A percentile compares a stretch with the other conserved stretches of the same genome.
These are phyloP conservation scores for Oryzias woworae DNA, from an alignment of 2,113 vertebrate species.

Conservation along the genomic window DNA sequence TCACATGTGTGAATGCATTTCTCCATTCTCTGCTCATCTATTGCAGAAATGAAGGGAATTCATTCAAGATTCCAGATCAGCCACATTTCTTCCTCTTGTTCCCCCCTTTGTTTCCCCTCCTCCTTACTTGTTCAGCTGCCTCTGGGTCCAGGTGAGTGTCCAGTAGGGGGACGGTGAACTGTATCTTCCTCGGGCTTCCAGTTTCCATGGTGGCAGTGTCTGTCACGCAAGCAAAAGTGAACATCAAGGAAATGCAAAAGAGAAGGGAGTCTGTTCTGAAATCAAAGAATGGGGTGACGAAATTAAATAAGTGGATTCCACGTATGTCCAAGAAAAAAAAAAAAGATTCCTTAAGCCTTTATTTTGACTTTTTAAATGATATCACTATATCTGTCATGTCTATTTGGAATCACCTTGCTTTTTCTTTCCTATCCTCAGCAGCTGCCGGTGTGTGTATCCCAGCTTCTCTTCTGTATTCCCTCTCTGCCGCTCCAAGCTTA, in stretches of 20 bases:
- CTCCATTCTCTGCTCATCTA: no score
- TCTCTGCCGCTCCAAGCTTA: conserved; percentile 42
- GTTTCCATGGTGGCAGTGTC: conserved; percentile 80
- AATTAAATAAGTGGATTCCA: conserved; percentile 26
- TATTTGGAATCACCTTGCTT: conserved; percentile 25
- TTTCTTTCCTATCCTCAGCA: conserved; percentile 31
- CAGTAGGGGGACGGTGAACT: conserved; percentile 89
- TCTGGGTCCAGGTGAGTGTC: conserved; percentile 92
- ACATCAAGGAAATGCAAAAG: conserved; percentile 14
- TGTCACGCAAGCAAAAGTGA: conserved; percentile 34
- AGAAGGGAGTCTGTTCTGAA: conserved; percentile 35
- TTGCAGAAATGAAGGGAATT: not conserved
- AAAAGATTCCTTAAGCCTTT: conserved; percentile 5
- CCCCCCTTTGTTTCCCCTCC: not conserved
- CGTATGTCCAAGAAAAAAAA: conserved; percentile 7
- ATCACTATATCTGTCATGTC: conserved; percentile 14
- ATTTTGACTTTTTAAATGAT: conserved; percentile 12
- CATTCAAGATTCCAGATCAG: not conserved
- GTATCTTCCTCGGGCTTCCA: conserved; percentile 88
- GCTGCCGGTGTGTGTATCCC: conserved; percentile 45
- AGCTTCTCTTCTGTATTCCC: conserved; percentile 41
- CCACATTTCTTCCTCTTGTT: not conserved
- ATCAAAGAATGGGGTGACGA: conserved; percentile 7
- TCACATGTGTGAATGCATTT: no score
- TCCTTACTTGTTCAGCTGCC: conserved; percentile 87